Conservation (phyloP, 2,888 invertebrate species). For the Cheilosia variabilis region DNA sequence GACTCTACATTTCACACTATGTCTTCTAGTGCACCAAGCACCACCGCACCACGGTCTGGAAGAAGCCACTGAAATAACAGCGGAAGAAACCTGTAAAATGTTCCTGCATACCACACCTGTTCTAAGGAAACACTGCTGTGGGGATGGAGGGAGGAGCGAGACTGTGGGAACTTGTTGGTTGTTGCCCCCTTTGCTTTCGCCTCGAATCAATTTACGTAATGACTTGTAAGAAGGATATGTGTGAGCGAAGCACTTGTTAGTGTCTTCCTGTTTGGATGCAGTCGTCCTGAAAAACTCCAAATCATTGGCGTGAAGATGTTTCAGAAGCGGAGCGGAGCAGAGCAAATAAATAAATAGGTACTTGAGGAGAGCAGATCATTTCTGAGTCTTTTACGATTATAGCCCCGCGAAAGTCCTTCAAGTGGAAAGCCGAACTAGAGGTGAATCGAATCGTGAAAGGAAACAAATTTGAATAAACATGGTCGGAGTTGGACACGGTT, state of each 20-base stretch:
- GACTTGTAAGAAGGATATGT: constrained; percentile 66
- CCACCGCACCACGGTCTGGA: neutral
- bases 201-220: constrained; percentile 73
- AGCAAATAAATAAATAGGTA: constrained; percentile 10
- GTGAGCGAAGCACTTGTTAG: constrained; percentile 56
- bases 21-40: neutral
- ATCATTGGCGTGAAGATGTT: constrained; percentile 75
- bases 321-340: constrained; percentile 12
- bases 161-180: constrained; percentile 70
- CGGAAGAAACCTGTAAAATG: constrained; percentile 72
- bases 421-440: constrained; percentile 69
- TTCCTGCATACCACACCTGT: constrained; percentile 60
- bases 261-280: constrained; percentile 67
- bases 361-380: constrained; percentile 34
- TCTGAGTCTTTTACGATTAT: constrained; percentile 17
- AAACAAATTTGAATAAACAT: constrained; percentile 68
- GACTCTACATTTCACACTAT: constrained; percentile 57
- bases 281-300: constrained; percentile 74
- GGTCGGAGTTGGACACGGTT: constrained; percentile 64
- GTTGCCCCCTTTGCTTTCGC: constrained; percentile 61
- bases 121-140: constrained; percentile 39
- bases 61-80: constrained; percentile 62
- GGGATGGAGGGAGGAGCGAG: constrained; percentile 7
- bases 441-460: constrained; percentile 62
- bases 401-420: constrained; percentile 63